Percentiles rank a stretch among this genome's conserved stretches.
phyloP scores from a whole-genome alignment of 1,140 invertebrate genomes.

The Papilio machaon region DNA sequence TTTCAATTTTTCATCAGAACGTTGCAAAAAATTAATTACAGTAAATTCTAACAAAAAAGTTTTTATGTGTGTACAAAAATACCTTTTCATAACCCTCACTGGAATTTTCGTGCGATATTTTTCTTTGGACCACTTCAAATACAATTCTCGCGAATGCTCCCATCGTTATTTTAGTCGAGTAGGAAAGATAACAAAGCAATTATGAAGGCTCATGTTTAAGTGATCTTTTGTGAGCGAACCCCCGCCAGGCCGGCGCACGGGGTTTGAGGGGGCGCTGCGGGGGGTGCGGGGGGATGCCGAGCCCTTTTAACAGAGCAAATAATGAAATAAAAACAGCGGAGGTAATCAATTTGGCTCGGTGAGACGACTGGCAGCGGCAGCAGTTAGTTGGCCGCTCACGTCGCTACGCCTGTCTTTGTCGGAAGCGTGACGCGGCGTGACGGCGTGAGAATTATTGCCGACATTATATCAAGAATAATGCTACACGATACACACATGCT shows the following conservation, averaged over 20 bases:
- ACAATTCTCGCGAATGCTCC: conserved; percentile 16
- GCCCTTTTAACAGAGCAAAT: conserved; percentile 28
- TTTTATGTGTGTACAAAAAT: background rate
- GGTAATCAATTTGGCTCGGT: background rate
- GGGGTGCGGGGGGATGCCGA: background rate
- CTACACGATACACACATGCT: background rate
- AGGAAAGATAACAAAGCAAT: conserved; percentile 24
- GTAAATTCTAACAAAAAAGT: background rate
- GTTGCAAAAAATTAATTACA: background rate
- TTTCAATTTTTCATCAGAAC: too few relatives aligned
- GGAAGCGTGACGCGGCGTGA: background rate
- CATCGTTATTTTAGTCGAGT: conserved; percentile 15
- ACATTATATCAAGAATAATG: background rate
- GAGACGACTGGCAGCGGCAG: background rate
- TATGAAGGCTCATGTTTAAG: conserved; percentile 17
- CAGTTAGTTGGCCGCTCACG: background rate
- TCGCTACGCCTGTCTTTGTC: background rate
- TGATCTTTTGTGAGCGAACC: conserved; percentile 21
- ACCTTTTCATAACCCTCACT: background rate
- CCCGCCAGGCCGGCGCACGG: background rate
- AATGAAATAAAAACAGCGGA: conserved; percentile 28
- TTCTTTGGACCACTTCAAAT: background rate
- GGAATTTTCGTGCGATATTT: conserved; percentile 9
- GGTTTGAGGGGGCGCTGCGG: background rate
- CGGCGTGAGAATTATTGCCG: background rate